phyloP scores from a whole-genome alignment of 2,113 vertebrate species.

The Blennius ocellaris region DNA sequence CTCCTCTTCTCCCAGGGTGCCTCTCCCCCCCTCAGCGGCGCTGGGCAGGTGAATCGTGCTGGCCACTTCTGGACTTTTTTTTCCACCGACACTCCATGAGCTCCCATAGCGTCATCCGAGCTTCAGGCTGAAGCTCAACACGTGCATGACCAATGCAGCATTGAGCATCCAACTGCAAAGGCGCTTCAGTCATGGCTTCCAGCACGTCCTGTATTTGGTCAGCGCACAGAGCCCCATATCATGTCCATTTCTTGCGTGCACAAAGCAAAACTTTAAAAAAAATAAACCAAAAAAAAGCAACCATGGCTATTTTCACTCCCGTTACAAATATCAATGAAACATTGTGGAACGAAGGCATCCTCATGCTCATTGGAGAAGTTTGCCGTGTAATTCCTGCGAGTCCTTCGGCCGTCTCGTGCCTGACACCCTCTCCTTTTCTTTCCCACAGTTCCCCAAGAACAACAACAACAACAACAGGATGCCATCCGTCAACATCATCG shows the following conservation, averaged over 20 bases:
- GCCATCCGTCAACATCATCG: slow-evolving; percentile 83
- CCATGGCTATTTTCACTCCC: slow-evolving; percentile 12
- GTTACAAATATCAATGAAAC: slow-evolving; percentile 26
- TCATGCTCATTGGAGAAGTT: slow-evolving; percentile 43
- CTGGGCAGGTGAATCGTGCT: slow-evolving; percentile 80
- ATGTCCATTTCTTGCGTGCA: slow-evolving; percentile 33
- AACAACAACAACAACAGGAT: slow-evolving; percentile 79
- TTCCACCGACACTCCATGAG: slow-evolving; percentile 50
- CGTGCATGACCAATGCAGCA: slow-evolving; percentile 41
- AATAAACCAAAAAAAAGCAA: neutral
- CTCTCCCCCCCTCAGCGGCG: slow-evolving; percentile 62
- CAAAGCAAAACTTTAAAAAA: neutral
- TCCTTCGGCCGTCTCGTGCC: slow-evolving; percentile 36
- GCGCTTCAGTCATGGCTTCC: slow-evolving; percentile 23
- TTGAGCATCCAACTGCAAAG: slow-evolving; percentile 12
- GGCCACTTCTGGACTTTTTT: slow-evolving; percentile 56
- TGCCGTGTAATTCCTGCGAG: slow-evolving; percentile 21
- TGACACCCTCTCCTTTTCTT: slow-evolving; percentile 46
- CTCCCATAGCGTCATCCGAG: slow-evolving; percentile 57
- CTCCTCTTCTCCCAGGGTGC: slow-evolving; percentile 46
- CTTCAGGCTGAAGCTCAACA: slow-evolving; percentile 15
- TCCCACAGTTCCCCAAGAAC: slow-evolving; percentile 77
- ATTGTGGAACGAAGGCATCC: slow-evolving; percentile 38
- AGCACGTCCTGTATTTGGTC: neutral
- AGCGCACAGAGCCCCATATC: slow-evolving; percentile 26